Evolutionary conservation across 1,140 invertebrate species (phyloP).

Genomic region (Radopholus similis): DNA sequence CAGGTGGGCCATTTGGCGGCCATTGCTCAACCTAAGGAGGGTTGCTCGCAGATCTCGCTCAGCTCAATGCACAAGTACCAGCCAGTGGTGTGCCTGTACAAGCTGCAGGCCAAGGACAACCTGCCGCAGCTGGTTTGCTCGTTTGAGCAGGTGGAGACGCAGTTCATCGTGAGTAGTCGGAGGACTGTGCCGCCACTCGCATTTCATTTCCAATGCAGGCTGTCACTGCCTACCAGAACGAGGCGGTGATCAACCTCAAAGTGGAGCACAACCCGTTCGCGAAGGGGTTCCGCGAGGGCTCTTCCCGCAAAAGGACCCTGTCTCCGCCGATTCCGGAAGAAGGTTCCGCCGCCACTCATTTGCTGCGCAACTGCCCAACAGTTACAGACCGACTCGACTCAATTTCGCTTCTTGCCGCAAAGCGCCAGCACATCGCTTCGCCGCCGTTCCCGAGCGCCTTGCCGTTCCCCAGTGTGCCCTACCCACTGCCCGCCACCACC

Average conservation of each 20-base stretch:
- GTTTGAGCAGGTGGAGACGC: conserved; percentile 20
- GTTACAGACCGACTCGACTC: not conserved
- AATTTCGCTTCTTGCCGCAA: not conserved
- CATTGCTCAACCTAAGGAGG: not conserved
- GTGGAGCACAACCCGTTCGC: conserved; percentile 32
- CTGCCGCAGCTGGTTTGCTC: not conserved
- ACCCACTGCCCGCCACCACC: not conserved
- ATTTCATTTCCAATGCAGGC: conserved; percentile 2
- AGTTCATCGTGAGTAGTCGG: conserved; percentile 18
- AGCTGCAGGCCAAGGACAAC: not conserved
- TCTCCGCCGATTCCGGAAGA: conserved; percentile 11
- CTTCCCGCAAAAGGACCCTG: conserved; percentile 25
- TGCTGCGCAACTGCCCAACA: not conserved
- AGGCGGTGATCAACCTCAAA: conserved; percentile 24
- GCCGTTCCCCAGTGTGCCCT: not conserved
- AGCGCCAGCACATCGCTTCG: not conserved
- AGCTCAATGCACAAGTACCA: conserved; percentile 38
- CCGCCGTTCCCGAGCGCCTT: not conserved
- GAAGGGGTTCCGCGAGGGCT: conserved; percentile 41
- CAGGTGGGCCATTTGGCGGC: not conserved
- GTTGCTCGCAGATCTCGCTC: conserved; percentile 24
- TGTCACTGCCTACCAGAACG: conserved; percentile 35
- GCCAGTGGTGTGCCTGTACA: conserved; percentile 23
- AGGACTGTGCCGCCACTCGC: not conserved
- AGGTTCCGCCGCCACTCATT: not conserved